phyloP scores from a whole-genome alignment of 2,113 vertebrate genomes.

The Chloropsis hardwickii region DNA sequence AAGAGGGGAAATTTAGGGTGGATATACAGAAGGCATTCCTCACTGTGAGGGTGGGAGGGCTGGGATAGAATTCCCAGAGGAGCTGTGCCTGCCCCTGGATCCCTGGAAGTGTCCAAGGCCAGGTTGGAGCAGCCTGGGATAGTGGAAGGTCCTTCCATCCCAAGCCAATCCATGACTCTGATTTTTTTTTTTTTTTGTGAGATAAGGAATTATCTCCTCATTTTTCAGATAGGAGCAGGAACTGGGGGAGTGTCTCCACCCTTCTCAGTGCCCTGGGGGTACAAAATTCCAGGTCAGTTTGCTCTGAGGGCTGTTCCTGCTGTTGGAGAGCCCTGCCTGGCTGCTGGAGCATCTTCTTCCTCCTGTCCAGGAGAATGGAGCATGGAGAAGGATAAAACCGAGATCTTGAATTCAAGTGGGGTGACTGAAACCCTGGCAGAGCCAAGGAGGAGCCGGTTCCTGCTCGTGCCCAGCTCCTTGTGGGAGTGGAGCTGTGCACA shows the following conservation, averaged over 20 bases:
- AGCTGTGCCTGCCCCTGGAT: not conserved
- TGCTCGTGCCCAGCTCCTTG: not conserved
- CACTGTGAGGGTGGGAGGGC: rapidly evolving
- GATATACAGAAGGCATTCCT: not conserved
- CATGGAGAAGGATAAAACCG: rapidly evolving
- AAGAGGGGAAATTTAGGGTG: not conserved
- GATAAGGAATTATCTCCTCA: not conserved
- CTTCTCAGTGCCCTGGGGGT: not conserved
- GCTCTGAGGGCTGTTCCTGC: rapidly evolving
- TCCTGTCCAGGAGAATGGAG: not conserved
- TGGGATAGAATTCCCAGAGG: not conserved
- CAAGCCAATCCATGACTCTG: rapidly evolving
- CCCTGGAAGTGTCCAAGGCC: not conserved
- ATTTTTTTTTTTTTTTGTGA: not conserved
- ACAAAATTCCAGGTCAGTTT: not conserved
- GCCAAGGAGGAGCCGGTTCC: not conserved
- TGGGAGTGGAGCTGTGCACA: not conserved
- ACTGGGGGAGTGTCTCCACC: not conserved
- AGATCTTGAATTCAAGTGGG: not conserved
- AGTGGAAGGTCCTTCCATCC: not conserved
- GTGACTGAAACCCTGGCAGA: not conserved
- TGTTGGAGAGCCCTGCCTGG: not conserved
- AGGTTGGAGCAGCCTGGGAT: not conserved
- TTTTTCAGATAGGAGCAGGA: not conserved
- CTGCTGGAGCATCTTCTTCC: not conserved